These are phyloP conservation scores for Bombylius discolor DNA, from an alignment of 2,888 invertebrate genomes.

Conservation along the genomic window DNA sequence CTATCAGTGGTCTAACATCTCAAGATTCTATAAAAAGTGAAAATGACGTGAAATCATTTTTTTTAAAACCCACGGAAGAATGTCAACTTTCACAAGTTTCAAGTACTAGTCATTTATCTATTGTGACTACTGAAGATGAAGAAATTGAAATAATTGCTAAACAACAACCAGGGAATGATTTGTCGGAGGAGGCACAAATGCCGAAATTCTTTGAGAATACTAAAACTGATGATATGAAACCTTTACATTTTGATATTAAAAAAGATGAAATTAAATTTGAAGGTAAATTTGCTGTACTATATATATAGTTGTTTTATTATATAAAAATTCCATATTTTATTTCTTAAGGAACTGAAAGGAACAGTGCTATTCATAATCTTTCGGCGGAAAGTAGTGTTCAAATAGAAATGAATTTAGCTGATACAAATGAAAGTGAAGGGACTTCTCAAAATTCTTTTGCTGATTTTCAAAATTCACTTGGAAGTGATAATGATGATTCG, in stretches of 20 bases:
- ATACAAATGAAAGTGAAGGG: neutral
- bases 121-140: slow-evolving; percentile 40
- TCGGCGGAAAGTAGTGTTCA: neutral
- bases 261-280: slow-evolving; percentile 34
- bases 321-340: neutral
- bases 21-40: slow-evolving; percentile 24
- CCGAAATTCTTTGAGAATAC: slow-evolving; percentile 33
- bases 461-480: neutral
- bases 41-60: neutral
- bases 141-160: slow-evolving; percentile 10
- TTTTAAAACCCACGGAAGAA: slow-evolving; percentile 37
- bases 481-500: neutral
- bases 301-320: too few species aligned
- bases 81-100: slow-evolving; percentile 50
- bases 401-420: neutral
- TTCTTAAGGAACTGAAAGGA: slow-evolving; percentile 25
- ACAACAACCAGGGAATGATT: slow-evolving; percentile 33
- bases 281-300: slow-evolving; percentile 15
- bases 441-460: neutral
- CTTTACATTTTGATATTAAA: slow-evolving; percentile 32
- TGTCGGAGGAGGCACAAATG: slow-evolving; percentile 36
- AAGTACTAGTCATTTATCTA: slow-evolving; percentile 44
- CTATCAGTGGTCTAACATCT: slow-evolving; percentile 36
- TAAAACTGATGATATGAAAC: slow-evolving; percentile 8
- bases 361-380: neutral